phyloP scores from a whole-genome alignment of 2,888 invertebrate genomes.

The Lysandra coridon region DNA sequence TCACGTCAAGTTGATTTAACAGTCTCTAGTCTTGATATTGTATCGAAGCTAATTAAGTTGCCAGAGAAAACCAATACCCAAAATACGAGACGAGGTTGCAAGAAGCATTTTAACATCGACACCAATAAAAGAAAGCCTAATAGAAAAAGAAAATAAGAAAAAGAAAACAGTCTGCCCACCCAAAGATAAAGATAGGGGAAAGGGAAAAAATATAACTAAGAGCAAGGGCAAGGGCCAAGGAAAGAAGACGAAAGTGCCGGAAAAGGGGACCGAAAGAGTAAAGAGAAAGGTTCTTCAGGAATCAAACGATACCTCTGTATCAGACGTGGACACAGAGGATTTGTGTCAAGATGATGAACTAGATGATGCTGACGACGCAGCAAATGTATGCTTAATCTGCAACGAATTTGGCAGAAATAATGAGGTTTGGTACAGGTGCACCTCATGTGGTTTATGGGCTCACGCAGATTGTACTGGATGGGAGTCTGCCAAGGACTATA shows the following conservation, averaged over 20 bases:
- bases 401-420: conserved; percentile 44
- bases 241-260: too few relatives aligned
- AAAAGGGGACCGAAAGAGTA: conserved; percentile 35
- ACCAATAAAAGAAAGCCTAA: conserved; percentile 44
- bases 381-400: conserved; percentile 44
- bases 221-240: too few relatives aligned
- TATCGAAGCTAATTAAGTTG: conserved; percentile 30
- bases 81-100: conserved; percentile 44
- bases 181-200: conserved; percentile 22
- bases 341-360: conserved; percentile 40
- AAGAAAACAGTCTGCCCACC: conserved; percentile 35
- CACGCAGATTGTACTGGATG: conserved; percentile 44
- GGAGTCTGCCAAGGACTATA: conserved; percentile 42
- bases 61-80: conserved; percentile 42
- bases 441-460: conserved; percentile 40
- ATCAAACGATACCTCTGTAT: conserved; percentile 40
- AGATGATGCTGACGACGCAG: conserved; percentile 43
- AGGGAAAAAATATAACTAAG: too few relatives aligned
- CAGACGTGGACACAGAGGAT: conserved; percentile 39
- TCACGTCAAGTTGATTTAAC: conserved; percentile 38
- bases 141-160: conserved; percentile 44
- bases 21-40: too few relatives aligned
- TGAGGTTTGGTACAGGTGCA: conserved; percentile 45
- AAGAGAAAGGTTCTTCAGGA: conserved; percentile 44
- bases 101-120: conserved; percentile 48